These are phyloP conservation scores for Mus pahari DNA, from an alignment of 2,113 vertebrate genomes.

Conservation along the genomic window DNA sequence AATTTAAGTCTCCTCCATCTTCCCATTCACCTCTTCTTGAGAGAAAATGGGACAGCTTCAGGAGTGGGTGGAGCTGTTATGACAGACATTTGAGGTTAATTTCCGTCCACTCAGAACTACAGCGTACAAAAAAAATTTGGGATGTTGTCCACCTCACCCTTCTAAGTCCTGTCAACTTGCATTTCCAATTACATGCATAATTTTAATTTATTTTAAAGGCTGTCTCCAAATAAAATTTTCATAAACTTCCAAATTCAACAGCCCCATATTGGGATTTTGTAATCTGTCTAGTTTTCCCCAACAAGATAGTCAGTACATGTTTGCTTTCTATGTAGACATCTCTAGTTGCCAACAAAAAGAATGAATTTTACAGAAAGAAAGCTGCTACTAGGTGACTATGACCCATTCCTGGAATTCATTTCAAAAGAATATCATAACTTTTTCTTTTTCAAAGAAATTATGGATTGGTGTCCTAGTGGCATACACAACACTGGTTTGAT, in stretches of 20 bases:
- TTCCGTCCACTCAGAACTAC: neutral
- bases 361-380: slow-evolving; percentile 48
- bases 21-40: neutral
- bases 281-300: neutral
- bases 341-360: slow-evolving; percentile 34
- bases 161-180: neutral
- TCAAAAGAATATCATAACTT: slow-evolving; percentile 5
- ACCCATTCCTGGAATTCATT: slow-evolving; percentile 5
- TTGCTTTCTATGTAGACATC: slow-evolving; percentile 44
- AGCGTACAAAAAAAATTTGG: neutral
- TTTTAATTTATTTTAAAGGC: slow-evolving; percentile 55
- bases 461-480: neutral
- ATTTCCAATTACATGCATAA: slow-evolving; percentile 23
- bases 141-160: neutral
- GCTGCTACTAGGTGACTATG: neutral
- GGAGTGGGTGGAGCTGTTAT: neutral
- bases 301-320: neutral
- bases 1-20: neutral
- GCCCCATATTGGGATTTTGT: slow-evolving; percentile 9
- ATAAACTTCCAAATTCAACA: slow-evolving; percentile 54
- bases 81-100: neutral
- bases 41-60: neutral
- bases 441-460: slow-evolving; percentile 34
- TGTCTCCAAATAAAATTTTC: slow-evolving; percentile 55
- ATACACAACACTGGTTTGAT: no score